Conservation (phyloP, 2,113 vertebrate species). For the Mormoops blainvillei region DNA sequence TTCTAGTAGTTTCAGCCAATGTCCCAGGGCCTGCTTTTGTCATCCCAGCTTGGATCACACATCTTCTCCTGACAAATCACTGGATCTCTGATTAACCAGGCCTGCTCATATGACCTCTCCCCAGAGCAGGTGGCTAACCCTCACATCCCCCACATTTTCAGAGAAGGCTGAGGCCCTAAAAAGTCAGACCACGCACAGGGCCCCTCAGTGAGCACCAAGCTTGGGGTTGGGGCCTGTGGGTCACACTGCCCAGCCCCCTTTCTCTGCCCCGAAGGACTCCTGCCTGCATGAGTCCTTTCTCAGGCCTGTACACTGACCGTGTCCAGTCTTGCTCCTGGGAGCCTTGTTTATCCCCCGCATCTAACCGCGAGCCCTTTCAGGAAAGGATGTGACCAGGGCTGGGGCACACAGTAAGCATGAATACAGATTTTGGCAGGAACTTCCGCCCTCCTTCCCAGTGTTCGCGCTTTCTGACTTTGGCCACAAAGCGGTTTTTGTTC, state of each 20-base stretch:
- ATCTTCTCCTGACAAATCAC: background rate
- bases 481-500: slow-evolving; percentile 33
- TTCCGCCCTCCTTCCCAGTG: background rate
- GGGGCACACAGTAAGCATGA: background rate
- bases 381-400: background rate
- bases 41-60: background rate
- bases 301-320: background rate
- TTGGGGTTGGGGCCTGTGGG: no score
- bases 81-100: background rate
- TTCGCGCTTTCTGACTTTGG: background rate
- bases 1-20: background rate
- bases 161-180: background rate
- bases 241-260: background rate
- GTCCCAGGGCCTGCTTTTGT: background rate
- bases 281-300: background rate
- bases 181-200: rapidly evolving
- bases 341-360: background rate
- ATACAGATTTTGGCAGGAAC: background rate
- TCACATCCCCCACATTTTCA: background rate
- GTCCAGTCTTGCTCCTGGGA: background rate
- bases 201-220: no score
- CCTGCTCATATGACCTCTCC: background rate
- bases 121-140: background rate
- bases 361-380: background rate
- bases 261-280: background rate